These are phyloP conservation scores for Scaptomyza cyrtandrae DNA, from an alignment of 2,888 invertebrate species.

Conservation along the genomic window DNA sequence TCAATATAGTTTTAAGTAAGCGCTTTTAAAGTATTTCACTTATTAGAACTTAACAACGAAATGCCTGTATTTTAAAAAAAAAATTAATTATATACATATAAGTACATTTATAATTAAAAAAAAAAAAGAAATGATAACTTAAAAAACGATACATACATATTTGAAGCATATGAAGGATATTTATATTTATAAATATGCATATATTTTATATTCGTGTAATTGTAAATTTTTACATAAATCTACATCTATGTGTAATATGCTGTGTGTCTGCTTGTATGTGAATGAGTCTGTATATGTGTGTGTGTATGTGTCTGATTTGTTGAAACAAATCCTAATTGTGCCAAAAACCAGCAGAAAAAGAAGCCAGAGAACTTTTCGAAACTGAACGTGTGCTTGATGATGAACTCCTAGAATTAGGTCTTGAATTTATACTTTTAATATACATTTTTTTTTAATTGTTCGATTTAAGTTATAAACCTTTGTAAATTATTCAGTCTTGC, in stretches of 20 bases:
- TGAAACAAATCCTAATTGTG: constrained; percentile 76
- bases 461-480: constrained; percentile 34
- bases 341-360: constrained; percentile 59
- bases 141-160: constrained; percentile 24
- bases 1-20: constrained; percentile 56
- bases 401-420: constrained; percentile 53
- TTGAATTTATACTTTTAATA: constrained; percentile 48
- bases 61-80: constrained; percentile 76
- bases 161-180: constrained; percentile 47
- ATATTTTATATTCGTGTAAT: constrained; percentile 64
- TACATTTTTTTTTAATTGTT: constrained; percentile 40
- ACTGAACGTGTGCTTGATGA: constrained; percentile 63
- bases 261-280: constrained; percentile 31
- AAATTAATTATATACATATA: constrained; percentile 25
- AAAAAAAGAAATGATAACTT: not conserved
- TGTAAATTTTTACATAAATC: constrained; percentile 53
- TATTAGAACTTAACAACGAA: constrained; percentile 63
- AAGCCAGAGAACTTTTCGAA: constrained; percentile 45
- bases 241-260: constrained; percentile 21
- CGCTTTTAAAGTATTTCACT: constrained; percentile 73
- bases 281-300: constrained; percentile 22
- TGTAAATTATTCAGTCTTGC: constrained; percentile 49
- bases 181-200: constrained; percentile 25
- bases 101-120: not conserved
- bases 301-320: constrained; percentile 39